A percentile compares a stretch with the other conserved stretches of the same genome.
These are phyloP conservation scores for Loxodonta africana DNA, from an alignment of 2,113 vertebrate genomes.

Conservation along the genomic window DNA sequence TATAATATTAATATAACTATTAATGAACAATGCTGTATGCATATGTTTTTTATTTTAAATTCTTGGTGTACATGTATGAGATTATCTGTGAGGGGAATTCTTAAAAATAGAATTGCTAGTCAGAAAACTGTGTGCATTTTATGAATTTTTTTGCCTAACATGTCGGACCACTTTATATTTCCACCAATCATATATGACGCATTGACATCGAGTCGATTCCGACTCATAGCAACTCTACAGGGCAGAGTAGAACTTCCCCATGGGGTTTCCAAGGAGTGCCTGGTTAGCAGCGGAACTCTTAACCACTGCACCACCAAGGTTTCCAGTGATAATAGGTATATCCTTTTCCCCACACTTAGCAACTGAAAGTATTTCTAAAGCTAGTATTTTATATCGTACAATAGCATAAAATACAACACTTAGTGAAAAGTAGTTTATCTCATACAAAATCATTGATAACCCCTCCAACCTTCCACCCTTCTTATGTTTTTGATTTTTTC, in stretches of 20 bases:
- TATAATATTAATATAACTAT: not conserved
- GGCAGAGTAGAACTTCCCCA: no score
- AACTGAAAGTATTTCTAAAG: not conserved
- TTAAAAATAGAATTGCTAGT: conserved; percentile 4
- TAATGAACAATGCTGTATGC: not conserved
- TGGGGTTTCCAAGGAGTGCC: no score
- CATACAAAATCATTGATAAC: not conserved
- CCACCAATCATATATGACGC: not conserved
- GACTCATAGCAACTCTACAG: no score
- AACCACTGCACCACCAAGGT: no score
- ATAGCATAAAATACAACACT: not conserved
- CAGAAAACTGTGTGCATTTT: not conserved
- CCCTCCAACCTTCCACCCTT: not conserved
- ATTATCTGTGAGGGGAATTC: not conserved
- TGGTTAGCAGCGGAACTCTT: no score
- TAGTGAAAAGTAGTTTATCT: not conserved
- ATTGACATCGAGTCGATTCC: no score
- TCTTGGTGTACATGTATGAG: not conserved
- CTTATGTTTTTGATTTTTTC: not conserved
- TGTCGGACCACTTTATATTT: not conserved
- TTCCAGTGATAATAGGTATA: no score
- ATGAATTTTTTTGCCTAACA: not conserved
- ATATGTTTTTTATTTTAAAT: not conserved
- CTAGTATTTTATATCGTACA: not conserved
- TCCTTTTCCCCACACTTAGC: not conserved